phyloP scores from a whole-genome alignment of 2,113 vertebrate genomes.

The Paracanthobrama guichenoti region DNA sequence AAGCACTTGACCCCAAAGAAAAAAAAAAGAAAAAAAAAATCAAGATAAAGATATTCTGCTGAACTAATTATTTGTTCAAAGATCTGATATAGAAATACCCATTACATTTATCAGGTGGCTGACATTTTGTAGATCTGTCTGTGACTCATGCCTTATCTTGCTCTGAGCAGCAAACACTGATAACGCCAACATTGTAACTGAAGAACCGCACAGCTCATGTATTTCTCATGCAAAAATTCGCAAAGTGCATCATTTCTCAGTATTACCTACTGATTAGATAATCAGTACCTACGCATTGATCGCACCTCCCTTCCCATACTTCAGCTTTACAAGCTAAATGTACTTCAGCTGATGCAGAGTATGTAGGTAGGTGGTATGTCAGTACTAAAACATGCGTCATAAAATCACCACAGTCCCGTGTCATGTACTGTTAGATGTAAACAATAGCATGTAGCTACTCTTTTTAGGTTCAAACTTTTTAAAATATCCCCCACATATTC shows the following conservation, averaged over 20 bases:
- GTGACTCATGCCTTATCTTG: constrained; percentile 42
- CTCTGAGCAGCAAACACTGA: constrained; percentile 7
- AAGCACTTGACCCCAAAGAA: constrained; percentile 8
- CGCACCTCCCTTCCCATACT: not conserved
- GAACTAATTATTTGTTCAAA: not conserved
- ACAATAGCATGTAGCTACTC: constrained; percentile 4
- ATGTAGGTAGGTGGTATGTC: not conserved
- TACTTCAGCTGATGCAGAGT: not conserved
- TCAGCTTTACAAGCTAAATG: not conserved
- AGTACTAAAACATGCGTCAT: not conserved
- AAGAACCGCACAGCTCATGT: not conserved
- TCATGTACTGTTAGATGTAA: not conserved
- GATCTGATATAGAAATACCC: constrained; percentile 41
- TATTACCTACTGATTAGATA: constrained; percentile 6
- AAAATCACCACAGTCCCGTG: not conserved
- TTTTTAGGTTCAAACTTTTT: not conserved
- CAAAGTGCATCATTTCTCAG: not conserved
- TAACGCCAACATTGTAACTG: not conserved
- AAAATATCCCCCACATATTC: not conserved
- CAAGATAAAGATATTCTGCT: not conserved
- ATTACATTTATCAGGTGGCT: constrained; percentile 24
- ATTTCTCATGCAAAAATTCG: not conserved
- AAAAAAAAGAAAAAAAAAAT: not conserved
- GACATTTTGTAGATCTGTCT: not conserved
- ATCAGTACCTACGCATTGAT: not conserved